Conservation (phyloP, 1,140 invertebrate genomes). For the Oedothorax gibbosus region DNA sequence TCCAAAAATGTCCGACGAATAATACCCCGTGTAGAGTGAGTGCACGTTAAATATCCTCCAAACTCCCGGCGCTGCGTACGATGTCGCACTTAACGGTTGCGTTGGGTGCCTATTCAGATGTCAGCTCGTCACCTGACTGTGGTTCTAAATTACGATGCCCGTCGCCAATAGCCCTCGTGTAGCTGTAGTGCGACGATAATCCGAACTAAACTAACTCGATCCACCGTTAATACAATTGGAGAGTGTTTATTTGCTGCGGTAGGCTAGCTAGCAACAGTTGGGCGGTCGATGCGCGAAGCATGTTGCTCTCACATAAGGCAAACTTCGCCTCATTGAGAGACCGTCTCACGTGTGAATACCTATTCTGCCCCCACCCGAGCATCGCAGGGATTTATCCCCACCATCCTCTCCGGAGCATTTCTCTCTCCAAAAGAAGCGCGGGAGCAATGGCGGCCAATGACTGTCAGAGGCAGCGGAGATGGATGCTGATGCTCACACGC, state of each 20-base stretch:
- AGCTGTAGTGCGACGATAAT: too few relatives aligned
- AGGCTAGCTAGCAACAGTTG: slow-evolving; percentile 54
- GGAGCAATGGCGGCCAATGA: slow-evolving; percentile 58
- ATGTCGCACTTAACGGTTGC: too few relatives aligned
- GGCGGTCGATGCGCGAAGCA: slow-evolving; percentile 41
- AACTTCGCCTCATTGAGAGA: slow-evolving; percentile 32
- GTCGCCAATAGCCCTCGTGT: too few relatives aligned
- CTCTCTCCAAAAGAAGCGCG: slow-evolving; percentile 33
- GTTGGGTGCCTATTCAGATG: too few relatives aligned
- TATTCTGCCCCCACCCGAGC: background rate
- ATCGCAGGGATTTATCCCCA: slow-evolving; percentile 4
- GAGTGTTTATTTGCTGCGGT: background rate
- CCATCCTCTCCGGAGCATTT: background rate
- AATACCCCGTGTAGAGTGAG: too few relatives aligned
- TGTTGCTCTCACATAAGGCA: slow-evolving; percentile 14
- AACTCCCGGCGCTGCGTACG: too few relatives aligned
- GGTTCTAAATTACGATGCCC: too few relatives aligned
- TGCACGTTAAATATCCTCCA: too few relatives aligned
- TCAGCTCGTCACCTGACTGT: too few relatives aligned
- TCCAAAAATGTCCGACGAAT: too few relatives aligned
- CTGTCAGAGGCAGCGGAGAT: slow-evolving; percentile 51
- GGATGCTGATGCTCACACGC: slow-evolving; percentile 57
- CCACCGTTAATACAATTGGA: background rate
- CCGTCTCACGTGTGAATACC: slow-evolving; percentile 37
- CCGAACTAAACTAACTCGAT: too few relatives aligned